These are phyloP conservation scores for Tipula vernalis DNA, from an alignment of 2,888 invertebrate genomes.

Conservation along the genomic window DNA sequence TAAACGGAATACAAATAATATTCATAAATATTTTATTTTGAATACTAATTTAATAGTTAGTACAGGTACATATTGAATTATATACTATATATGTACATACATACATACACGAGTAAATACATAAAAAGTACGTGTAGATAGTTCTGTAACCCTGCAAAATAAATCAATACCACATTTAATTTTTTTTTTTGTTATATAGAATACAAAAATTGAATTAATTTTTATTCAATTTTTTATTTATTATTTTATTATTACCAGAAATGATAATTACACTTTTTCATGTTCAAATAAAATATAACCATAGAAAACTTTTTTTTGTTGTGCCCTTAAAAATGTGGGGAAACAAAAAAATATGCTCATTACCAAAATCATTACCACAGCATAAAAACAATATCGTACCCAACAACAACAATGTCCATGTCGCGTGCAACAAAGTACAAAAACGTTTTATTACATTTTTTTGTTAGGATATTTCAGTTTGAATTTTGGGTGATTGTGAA, in stretches of 20 bases:
- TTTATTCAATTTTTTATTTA: neutral
- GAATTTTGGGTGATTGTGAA: neutral
- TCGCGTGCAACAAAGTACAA: neutral
- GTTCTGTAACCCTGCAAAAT: neutral
- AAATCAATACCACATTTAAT: neutral
- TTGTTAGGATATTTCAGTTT: neutral
- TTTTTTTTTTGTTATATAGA: neutral
- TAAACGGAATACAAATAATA: neutral
- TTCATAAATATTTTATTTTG: neutral
- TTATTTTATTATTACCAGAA: neutral
- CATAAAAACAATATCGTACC: neutral
- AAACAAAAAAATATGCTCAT: neutral
- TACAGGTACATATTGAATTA: neutral
- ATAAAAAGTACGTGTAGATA: neutral
- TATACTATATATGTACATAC: neutral
- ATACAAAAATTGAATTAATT: neutral
- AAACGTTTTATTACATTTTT: neutral
- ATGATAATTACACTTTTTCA: slow-evolving; percentile 4
- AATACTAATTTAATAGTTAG: neutral
- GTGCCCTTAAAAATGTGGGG: neutral
- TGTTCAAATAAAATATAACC: neutral
- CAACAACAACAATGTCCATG: neutral
- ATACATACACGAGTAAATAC: neutral
- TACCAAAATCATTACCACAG: neutral
- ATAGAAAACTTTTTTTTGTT: neutral